Conservation (phyloP, 1,140 invertebrate genomes). For the Zaprionus gabonicus region DNA sequence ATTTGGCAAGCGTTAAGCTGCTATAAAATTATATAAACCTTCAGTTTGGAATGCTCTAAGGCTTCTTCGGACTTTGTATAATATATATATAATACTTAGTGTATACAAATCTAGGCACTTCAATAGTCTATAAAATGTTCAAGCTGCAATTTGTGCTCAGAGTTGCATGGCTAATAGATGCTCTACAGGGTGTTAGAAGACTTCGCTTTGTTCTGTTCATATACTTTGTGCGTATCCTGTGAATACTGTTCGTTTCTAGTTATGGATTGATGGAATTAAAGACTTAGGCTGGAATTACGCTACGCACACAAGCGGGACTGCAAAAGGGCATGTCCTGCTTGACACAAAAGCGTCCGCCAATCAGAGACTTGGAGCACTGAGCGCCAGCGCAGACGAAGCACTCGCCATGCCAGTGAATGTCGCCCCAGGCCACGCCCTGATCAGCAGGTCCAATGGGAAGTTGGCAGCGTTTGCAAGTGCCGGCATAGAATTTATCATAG, state of each 20-base stretch:
- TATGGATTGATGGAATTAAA: not conserved
- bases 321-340: conserved; percentile 90
- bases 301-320: conserved; percentile 87
- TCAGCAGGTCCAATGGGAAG: conserved; percentile 90
- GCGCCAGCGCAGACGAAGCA: conserved; percentile 91
- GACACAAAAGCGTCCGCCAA: conserved; percentile 88
- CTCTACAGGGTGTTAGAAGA: not conserved
- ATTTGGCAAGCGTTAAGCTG: not conserved
- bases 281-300: conserved; percentile 60
- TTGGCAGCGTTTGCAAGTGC: conserved; percentile 90
- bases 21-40: not conserved
- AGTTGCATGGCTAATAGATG: not conserved
- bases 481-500: conserved; percentile 91
- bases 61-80: not conserved
- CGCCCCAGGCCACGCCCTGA: conserved; percentile 90
- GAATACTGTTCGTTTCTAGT: conserved; percentile 52
- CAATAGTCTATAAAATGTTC: not conserved
- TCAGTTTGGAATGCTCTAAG: not conserved
- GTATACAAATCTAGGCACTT: conserved; percentile 11
- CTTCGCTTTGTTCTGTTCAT: not conserved
- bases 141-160: not conserved
- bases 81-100: conserved; percentile 1
- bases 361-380: conserved; percentile 89
- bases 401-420: conserved; percentile 91
- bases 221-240: conserved; percentile 41